Evolutionary conservation across 2,797 vertebrate species (phyloP).

Genomic region (Pseudocheirus occidentalis): DNA sequence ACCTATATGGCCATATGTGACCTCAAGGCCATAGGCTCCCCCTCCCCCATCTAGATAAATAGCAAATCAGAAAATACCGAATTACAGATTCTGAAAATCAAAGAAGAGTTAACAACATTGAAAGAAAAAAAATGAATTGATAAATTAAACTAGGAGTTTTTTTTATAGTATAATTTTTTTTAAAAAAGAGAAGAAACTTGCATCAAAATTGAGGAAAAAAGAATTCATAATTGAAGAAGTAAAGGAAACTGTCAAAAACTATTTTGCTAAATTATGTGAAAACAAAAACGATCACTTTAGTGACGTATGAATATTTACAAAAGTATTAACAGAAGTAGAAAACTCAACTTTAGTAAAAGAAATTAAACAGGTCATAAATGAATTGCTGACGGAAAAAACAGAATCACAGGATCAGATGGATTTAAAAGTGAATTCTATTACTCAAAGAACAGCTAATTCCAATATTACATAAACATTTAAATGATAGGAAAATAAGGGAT

Average conservation of each 20-base stretch:
- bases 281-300: background rate
- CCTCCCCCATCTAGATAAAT: background rate
- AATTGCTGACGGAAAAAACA: background rate
- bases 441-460: background rate
- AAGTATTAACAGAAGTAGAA: background rate
- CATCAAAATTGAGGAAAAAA: background rate
- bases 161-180: background rate
- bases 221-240: background rate
- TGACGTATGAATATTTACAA: background rate
- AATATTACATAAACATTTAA: background rate
- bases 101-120: background rate
- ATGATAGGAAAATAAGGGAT: background rate
- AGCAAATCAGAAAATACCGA: background rate
- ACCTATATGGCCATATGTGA: too few relatives aligned
- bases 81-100: background rate
- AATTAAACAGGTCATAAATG: background rate
- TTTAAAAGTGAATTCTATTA: background rate
- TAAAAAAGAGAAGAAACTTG: background rate
- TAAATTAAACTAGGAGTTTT: background rate
- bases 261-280: background rate
- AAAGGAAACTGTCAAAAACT: background rate
- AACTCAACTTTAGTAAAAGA: background rate
- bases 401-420: background rate
- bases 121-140: background rate
- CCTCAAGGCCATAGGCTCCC: too few relatives aligned